Evolutionary conservation across 2,797 vertebrate species (phyloP).

Genomic region (Lophotriccus pileatus): DNA sequence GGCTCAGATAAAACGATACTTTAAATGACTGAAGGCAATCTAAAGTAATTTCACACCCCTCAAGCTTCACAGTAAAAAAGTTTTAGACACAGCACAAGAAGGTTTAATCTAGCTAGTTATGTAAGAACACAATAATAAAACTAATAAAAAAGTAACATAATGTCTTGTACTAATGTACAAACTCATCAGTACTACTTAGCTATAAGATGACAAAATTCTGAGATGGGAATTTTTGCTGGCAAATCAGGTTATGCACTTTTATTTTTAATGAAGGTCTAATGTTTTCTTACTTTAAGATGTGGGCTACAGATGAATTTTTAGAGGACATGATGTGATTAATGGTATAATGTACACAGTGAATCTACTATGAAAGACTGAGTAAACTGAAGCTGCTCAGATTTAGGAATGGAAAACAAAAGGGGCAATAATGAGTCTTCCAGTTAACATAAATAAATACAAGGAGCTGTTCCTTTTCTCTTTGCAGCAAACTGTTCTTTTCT

Average conservation of each 20-base stretch:
- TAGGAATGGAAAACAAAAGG: neutral
- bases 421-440: neutral
- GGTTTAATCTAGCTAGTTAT: neutral
- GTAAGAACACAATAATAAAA: neutral
- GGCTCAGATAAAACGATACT: neutral
- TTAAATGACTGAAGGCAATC: neutral
- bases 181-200: neutral
- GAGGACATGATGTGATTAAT: neutral
- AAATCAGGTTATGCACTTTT: neutral
- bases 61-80: neutral
- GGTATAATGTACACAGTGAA: neutral
- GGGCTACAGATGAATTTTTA: neutral
- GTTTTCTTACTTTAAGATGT: neutral
- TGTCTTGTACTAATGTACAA: neutral
- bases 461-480: neutral
- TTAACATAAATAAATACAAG: neutral
- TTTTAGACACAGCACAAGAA: neutral
- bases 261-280: neutral
- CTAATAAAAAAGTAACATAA: neutral
- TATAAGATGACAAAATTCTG: neutral
- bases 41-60: neutral
- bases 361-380: neutral
- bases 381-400: neutral
- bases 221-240: neutral
- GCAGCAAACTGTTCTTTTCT: neutral